Evolutionary conservation across 2,888 invertebrate genomes (phyloP).

Genomic region (Aphidius colemani): DNA sequence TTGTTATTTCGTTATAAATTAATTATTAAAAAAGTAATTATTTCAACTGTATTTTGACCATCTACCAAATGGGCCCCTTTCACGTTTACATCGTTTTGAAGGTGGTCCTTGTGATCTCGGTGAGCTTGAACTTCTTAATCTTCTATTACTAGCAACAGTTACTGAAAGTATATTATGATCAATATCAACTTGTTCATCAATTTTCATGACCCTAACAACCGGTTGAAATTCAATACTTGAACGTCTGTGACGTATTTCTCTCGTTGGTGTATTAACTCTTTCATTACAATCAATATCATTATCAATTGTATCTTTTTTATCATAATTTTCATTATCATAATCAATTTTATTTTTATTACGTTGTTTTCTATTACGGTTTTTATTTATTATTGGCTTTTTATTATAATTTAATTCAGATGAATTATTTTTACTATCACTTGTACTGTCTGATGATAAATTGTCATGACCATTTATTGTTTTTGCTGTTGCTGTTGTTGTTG

Average conservation of each 20-base stretch:
- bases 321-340: conserved; percentile 46
- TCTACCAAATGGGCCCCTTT: conserved; percentile 48
- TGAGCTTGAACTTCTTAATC: conserved; percentile 56
- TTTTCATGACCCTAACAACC: conserved; percentile 70
- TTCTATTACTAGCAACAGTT: conserved; percentile 55
- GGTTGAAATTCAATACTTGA: conserved; percentile 66
- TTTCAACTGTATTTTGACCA: conserved; percentile 56
- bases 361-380: conserved; percentile 37
- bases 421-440: conserved; percentile 23
- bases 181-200: conserved; percentile 62
- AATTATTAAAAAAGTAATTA: conserved; percentile 15
- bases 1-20: conserved; percentile 17
- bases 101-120: conserved; percentile 47
- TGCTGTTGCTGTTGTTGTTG: conserved; percentile 22
- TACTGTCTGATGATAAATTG: not conserved
- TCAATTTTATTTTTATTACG: conserved; percentile 33
- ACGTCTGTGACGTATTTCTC: conserved; percentile 51
- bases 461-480: conserved; percentile 18
- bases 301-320: conserved; percentile 40
- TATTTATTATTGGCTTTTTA: conserved; percentile 28
- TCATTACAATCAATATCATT: conserved; percentile 46
- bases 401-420: conserved; percentile 31
- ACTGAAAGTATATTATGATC: conserved; percentile 54
- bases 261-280: conserved; percentile 39
- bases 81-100: conserved; percentile 48